phyloP scores from a whole-genome alignment of 2,113 vertebrate genomes.

The Pontoporia blainvillei region DNA sequence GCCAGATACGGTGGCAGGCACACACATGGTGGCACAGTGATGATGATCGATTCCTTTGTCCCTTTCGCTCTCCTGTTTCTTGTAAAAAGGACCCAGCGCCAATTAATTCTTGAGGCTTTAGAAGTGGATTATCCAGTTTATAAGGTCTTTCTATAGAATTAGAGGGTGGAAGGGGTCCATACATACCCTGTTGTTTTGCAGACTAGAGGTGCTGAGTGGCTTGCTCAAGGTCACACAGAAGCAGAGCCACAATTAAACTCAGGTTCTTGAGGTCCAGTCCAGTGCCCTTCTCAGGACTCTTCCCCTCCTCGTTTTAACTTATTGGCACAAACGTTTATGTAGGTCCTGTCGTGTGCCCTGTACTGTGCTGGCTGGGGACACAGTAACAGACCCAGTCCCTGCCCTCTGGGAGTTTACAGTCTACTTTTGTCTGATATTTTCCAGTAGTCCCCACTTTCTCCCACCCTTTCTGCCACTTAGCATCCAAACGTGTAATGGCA shows the following conservation, averaged over 20 bases:
- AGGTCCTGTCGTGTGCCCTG: neutral
- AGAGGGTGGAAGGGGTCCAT: neutral
- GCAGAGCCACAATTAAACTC: neutral
- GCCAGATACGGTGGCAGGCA: neutral
- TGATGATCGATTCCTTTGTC: neutral
- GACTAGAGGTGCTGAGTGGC: neutral
- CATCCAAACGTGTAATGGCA: neutral
- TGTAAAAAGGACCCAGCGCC: neutral
- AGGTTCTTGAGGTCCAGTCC: neutral
- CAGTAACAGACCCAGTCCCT: neutral
- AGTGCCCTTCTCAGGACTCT: neutral
- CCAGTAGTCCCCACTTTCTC: neutral
- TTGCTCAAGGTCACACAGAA: neutral
- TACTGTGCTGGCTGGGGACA: neutral
- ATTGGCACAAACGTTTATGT: neutral
- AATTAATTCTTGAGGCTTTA: neutral
- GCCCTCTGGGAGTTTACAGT: neutral
- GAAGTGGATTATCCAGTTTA: neutral
- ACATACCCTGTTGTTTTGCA: neutral
- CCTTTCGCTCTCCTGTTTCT: neutral
- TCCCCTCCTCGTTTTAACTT: neutral
- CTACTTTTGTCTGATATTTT: neutral
- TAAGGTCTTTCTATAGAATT: neutral
- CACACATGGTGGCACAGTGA: accelerated
- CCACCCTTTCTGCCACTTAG: neutral